Conservation (phyloP, 1,140 invertebrate genomes). For the Andricus grossulariae region DNA sequence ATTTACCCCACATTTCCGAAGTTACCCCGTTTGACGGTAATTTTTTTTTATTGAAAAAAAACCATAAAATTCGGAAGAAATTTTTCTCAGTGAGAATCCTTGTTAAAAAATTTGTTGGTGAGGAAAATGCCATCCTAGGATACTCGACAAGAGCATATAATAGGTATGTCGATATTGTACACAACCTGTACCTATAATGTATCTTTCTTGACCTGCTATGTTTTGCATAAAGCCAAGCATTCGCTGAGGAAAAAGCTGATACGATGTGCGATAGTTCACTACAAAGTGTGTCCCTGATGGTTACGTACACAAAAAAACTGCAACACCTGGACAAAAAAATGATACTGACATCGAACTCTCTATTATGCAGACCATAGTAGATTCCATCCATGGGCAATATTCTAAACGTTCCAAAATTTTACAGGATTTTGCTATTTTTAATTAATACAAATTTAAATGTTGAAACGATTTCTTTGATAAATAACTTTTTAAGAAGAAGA, state of each 20-base stretch:
- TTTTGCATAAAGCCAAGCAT: neutral
- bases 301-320: neutral
- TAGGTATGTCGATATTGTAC: neutral
- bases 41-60: too few relatives aligned
- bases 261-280: conserved; percentile 6
- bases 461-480: too few relatives aligned
- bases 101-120: neutral
- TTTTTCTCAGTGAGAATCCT: too few relatives aligned
- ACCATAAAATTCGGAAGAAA: too few relatives aligned
- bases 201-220: neutral
- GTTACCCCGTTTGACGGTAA: too few relatives aligned
- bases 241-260: neutral
- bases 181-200: neutral
- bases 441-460: too few relatives aligned
- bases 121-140: neutral
- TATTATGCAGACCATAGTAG: too few relatives aligned
- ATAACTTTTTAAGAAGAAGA: too few relatives aligned
- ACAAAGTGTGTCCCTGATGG: neutral
- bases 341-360: neutral
- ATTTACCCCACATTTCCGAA: too few relatives aligned
- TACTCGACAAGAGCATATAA: neutral
- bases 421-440: too few relatives aligned
- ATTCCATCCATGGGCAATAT: too few relatives aligned
- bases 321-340: neutral
- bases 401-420: too few relatives aligned